phyloP scores from a whole-genome alignment of 2,113 vertebrate species.

The Ammodytes marinus region DNA sequence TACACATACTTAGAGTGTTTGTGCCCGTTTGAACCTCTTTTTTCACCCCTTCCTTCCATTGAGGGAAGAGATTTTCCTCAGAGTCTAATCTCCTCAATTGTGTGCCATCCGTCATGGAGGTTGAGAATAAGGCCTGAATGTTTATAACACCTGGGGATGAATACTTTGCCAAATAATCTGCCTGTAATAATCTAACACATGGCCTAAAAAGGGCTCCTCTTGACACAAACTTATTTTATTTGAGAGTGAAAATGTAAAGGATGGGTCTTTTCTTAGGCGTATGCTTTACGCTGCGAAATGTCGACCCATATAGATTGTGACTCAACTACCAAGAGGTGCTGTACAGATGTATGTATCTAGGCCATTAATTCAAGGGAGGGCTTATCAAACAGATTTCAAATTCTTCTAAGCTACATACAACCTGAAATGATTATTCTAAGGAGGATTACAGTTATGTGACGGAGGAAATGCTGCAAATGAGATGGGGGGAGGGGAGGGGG shows the following conservation, averaged over 20 bases:
- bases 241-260: slow-evolving; percentile 8
- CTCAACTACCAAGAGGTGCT: slow-evolving; percentile 33
- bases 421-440: slow-evolving; percentile 58
- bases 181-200: slow-evolving; percentile 63
- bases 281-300: slow-evolving; percentile 7
- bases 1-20: slow-evolving; percentile 75
- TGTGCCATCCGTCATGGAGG: slow-evolving; percentile 53
- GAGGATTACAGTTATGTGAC: slow-evolving; percentile 53
- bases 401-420: slow-evolving; percentile 49
- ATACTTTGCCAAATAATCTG: slow-evolving; percentile 68
- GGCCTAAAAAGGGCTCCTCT: slow-evolving; percentile 24
- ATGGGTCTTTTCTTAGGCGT: slow-evolving; percentile 10
- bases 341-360: slow-evolving; percentile 65
- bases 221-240: slow-evolving; percentile 31
- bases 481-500: background rate
- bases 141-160: slow-evolving; percentile 73
- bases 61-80: slow-evolving; percentile 70
- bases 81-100: slow-evolving; percentile 74
- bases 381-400: slow-evolving; percentile 64
- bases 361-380: slow-evolving; percentile 67
- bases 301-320: slow-evolving; percentile 35
- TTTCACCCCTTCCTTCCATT: slow-evolving; percentile 12
- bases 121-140: slow-evolving; percentile 73
- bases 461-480: slow-evolving; percentile 43
- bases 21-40: slow-evolving; percentile 57